Base-by-base conservation (phyloP, 2,888 invertebrate genomes). In the Drosophila flavopinicola region DNA sequence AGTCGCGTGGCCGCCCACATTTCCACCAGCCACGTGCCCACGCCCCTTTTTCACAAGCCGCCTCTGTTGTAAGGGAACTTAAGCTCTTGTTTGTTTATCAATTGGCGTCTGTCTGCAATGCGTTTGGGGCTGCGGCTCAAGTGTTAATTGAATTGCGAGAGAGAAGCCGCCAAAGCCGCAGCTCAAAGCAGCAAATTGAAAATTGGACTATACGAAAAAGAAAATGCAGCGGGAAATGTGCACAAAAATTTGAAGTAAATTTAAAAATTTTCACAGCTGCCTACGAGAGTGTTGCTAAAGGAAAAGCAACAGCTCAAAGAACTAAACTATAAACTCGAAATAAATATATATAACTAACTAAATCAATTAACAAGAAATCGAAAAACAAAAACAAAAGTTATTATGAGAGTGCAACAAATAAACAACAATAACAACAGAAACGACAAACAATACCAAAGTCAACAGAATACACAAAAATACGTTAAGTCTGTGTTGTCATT, bases 131-230 rank as follows among this genome's bases (percentile, higher is more conserved):
- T 56, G 68, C 57, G 75, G 83, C 83, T 69, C 58, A 74, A 66
- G 80, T 77, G 77, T 80, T 84, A 79, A 79, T 84, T 79, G 80
- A 78, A 78, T 79, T 71, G 70, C 47, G n/a, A n/a, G n/a, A n/a
- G n/a, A n/a, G n/a, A n/a, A n/a, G n/a, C 42, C 48, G 29, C 45
- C 41, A 53, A 57, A 66, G 56, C 51, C n/a, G 47, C 25, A n/a
- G 56, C 56, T 52, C 47, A 49, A 66, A 53, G 52, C 13, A 10
- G 27, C 24, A 51, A 20, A 45, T 25, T 29, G 27, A 5, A 56
- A 25, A 20, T n/a, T n/a, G n/a, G n/a, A n/a, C n/a, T 6, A 27
- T 23, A 15, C 13, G 29, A 10, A 27, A 47, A 56, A 9, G 45
- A 25, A 56, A 47, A 27, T 38, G 42, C 57, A 63, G 23, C 41